These are phyloP conservation scores for Poecilobothrus nobilitatus DNA, from an alignment of 2,888 invertebrate genomes.

Conservation along the genomic window DNA sequence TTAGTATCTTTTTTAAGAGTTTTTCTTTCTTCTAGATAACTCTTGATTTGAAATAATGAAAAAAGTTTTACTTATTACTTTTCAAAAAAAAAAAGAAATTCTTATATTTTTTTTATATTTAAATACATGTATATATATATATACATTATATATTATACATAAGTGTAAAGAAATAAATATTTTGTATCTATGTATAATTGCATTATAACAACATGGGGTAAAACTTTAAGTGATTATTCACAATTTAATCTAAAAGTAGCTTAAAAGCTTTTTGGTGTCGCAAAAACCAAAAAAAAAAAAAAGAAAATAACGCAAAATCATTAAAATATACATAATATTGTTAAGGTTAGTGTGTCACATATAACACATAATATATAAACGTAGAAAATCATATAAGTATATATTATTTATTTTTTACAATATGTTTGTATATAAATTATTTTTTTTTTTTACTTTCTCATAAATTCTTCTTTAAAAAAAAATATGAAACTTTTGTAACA, in stretches of 20 bases:
- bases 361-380: too few species aligned
- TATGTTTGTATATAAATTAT: too few species aligned
- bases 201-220: not conserved
- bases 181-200: not conserved
- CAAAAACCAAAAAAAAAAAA: not conserved
- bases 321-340: too few species aligned
- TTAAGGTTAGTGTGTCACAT: too few species aligned
- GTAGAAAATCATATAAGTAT: too few species aligned
- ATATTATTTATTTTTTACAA: too few species aligned
- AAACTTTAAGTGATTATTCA: not conserved
- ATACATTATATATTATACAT: too few species aligned
- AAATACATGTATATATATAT: not conserved
- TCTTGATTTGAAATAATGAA: conserved; percentile 1
- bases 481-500: too few species aligned
- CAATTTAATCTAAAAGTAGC: not conserved
- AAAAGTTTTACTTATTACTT: not conserved
- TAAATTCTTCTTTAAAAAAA: too few species aligned
- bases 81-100: not conserved
- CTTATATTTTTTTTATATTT: not conserved
- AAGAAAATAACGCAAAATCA: not conserved
- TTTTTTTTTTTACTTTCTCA: too few species aligned
- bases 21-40: not conserved
- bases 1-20: too few species aligned
- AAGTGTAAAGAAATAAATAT: too few species aligned
- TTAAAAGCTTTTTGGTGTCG: not conserved